These are phyloP conservation scores for Actinostola sp. DNA, from an alignment of 92 coral and sea anemone genomes.

Conservation along the genomic window DNA sequence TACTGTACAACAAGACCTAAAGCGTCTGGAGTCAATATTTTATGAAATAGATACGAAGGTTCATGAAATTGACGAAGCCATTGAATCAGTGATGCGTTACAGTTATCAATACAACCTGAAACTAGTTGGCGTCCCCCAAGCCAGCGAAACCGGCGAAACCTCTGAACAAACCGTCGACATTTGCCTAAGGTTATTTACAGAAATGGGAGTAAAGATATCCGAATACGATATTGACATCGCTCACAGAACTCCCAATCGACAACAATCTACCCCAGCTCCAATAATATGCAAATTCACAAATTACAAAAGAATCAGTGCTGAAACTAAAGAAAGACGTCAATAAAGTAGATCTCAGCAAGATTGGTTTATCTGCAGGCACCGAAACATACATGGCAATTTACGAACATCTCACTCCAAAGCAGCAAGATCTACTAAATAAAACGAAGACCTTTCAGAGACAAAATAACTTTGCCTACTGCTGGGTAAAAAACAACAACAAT, in stretches of 20 bases:
- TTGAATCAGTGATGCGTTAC: constrained; percentile 1
- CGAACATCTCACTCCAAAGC: constrained; percentile 1
- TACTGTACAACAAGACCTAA: neutral
- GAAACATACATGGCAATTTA: neutral
- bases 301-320: constrained; percentile 36
- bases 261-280: constrained; percentile 2
- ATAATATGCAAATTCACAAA: constrained; percentile 31
- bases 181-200: constrained; percentile 1
- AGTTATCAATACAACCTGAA: constrained; percentile 27
- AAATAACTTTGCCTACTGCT: neutral
- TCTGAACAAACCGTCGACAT: constrained; percentile 3
- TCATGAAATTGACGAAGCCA: constrained; percentile 18
- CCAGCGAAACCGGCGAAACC: neutral
- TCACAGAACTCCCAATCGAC: constrained; percentile 11
- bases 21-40: constrained; percentile 1
- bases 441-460: neutral
- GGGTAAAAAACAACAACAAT: neutral
- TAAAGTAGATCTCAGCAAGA: constrained; percentile 15
- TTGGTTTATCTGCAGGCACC: neutral
- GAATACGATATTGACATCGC: constrained; percentile 20
- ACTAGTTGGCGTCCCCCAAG: constrained; percentile 13
- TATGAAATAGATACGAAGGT: neutral
- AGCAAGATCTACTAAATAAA: neutral
- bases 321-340: constrained; percentile 4
- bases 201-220: neutral